These are phyloP conservation scores for Poeciliopsis paucimaculata DNA, from an alignment of 2,797 vertebrate species.

Conservation along the genomic window DNA sequence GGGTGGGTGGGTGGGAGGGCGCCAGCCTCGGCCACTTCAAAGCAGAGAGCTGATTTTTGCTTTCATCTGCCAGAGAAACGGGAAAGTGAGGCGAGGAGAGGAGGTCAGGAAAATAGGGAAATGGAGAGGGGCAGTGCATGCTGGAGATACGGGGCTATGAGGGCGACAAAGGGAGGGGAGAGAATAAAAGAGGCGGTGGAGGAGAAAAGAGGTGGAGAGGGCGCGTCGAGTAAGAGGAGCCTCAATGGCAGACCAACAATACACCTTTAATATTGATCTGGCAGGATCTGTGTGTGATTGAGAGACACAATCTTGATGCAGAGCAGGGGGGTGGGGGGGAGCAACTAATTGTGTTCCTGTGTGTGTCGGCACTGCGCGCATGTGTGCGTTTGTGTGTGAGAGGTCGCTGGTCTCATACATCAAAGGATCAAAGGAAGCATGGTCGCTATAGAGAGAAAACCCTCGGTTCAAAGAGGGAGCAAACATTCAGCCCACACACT, in stretches of 20 bases:
- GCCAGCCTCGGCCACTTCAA: conserved; percentile 76
- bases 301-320: conserved; percentile 43
- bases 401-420: conserved; percentile 64
- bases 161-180: conserved; percentile 30
- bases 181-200: conserved; percentile 29
- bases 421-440: conserved; percentile 70
- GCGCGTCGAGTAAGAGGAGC: conserved; percentile 36
- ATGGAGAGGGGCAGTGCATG: conserved; percentile 3
- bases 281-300: conserved; percentile 57
- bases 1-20: conserved; percentile 74
- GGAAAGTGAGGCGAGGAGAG: conserved; percentile 33
- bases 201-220: conserved; percentile 30
- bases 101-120: conserved; percentile 28
- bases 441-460: conserved; percentile 64
- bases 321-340: conserved; percentile 31
- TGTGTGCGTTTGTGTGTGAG: conserved; percentile 21
- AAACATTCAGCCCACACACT: conserved; percentile 46
- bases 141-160: conserved; percentile 14
- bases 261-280: conserved; percentile 73
- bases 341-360: conserved; percentile 27
- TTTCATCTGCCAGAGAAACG: conserved; percentile 72
- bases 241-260: conserved; percentile 65
- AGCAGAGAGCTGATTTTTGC: conserved; percentile 71
- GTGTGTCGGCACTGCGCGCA: conserved; percentile 7
- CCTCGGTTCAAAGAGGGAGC: conserved; percentile 60